Evolutionary conservation across 2,888 invertebrate species (phyloP).

Genomic region (Lamellibrachia columna): DNA sequence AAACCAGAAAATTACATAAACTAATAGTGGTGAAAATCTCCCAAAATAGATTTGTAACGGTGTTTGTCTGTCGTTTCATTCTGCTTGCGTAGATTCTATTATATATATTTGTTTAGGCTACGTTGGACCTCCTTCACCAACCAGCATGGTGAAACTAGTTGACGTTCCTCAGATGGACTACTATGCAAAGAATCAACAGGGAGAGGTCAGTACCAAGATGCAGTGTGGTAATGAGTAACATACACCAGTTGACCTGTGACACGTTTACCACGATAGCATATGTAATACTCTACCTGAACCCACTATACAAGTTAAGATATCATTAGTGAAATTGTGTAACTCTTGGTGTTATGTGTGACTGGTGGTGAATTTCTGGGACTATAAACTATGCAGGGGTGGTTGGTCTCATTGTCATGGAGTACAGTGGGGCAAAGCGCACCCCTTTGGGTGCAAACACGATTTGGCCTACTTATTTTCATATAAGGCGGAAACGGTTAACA

Average conservation of each 20-base stretch:
- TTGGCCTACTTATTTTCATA: no score
- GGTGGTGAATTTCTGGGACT: background rate
- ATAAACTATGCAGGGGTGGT: background rate
- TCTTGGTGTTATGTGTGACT: background rate
- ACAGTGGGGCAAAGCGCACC: background rate
- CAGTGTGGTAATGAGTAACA: no score
- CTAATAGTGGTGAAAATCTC: background rate
- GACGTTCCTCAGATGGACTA: constrained; percentile 97
- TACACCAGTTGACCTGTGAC: no score
- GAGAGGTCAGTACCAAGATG: constrained; percentile 50
- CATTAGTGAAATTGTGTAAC: background rate
- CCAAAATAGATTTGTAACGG: background rate
- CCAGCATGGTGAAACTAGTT: constrained; percentile 91
- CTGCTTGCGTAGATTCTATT: background rate
- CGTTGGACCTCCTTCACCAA: constrained; percentile 95
- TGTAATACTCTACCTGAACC: background rate
- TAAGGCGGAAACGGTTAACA: no score
- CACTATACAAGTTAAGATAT: background rate
- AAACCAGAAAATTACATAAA: no score
- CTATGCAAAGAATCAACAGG: constrained; percentile 56
- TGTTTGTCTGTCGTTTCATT: background rate
- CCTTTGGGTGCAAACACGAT: no score
- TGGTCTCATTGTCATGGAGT: background rate
- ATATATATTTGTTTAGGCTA: constrained; percentile 61
- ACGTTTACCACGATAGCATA: no score